Percentiles rank a stretch among this genome's conserved stretches.
Evolutionary conservation across 2,797 vertebrate genomes (phyloP).

Genomic region (Mormyrus hasselquistii): DNA sequence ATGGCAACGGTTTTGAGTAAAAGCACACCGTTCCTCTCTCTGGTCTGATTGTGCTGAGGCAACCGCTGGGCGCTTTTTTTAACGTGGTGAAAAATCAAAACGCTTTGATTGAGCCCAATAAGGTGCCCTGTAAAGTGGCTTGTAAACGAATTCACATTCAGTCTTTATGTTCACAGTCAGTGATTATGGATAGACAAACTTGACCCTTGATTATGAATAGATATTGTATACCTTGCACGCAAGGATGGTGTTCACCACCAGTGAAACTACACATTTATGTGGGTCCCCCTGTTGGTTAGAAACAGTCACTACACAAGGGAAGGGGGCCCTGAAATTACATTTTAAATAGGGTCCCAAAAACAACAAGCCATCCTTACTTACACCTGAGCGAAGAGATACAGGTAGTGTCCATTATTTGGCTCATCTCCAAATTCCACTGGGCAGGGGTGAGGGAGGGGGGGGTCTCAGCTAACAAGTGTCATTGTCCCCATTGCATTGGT

Average conservation of each 20-base stretch:
- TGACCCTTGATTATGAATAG: background rate
- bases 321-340: background rate
- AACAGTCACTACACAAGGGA: background rate
- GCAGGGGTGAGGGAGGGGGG: background rate
- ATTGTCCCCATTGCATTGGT: background rate
- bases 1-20: background rate
- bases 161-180: background rate
- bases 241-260: background rate
- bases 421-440: background rate
- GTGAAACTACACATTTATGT: background rate
- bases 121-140: background rate
- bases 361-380: background rate
- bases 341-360: background rate
- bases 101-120: background rate
- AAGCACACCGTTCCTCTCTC: background rate
- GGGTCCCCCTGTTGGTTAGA: background rate
- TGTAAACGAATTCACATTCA: background rate
- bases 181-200: background rate
- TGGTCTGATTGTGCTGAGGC: background rate
- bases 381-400: background rate
- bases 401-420: background rate
- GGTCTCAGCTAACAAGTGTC: background rate
- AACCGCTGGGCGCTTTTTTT: background rate
- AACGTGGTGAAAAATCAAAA: background rate
- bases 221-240: background rate